Percentiles rank a stretch among this genome's conserved stretches.
These are phyloP conservation scores for Liolophura sinensis DNA, from an alignment of 1,140 invertebrate genomes.

Conservation along the genomic window DNA sequence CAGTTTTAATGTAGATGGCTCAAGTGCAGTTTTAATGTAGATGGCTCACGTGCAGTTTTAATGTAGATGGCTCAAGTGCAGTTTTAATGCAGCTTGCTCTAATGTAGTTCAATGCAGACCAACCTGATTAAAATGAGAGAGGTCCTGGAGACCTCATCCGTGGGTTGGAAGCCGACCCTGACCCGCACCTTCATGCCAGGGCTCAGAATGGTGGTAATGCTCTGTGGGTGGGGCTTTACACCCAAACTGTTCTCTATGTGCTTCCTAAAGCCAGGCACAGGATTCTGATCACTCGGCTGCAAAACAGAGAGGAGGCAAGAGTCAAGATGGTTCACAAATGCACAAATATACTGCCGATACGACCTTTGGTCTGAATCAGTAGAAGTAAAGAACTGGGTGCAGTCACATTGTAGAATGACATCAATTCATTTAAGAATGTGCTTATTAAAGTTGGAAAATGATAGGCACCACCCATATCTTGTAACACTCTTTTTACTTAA, in stretches of 20 bases:
- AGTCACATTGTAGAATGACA: too few species aligned
- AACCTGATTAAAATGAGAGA: slow-evolving; percentile 63
- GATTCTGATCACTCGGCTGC: slow-evolving; percentile 42
- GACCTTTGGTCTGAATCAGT: too few species aligned
- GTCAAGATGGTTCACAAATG: background rate
- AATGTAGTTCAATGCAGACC: slow-evolving; percentile 9
- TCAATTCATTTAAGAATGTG: too few species aligned
- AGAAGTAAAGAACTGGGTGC: too few species aligned
- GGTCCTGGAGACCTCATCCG: slow-evolving; percentile 60
- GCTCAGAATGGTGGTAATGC: slow-evolving; percentile 60
- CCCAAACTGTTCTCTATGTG: slow-evolving; percentile 58
- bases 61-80: background rate
- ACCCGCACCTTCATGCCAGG: slow-evolving; percentile 61
- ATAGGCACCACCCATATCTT: background rate
- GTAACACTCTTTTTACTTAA: background rate
- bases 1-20: background rate
- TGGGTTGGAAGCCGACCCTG: slow-evolving; percentile 62
- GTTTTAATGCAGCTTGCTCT: too few species aligned
- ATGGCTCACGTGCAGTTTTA: too few species aligned
- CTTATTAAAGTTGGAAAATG: too few species aligned
- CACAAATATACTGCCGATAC: background rate
- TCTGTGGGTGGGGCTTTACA: slow-evolving; percentile 54
- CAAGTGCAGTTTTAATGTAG: background rate
- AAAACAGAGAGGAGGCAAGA: slow-evolving; percentile 3
- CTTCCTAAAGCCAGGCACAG: slow-evolving; percentile 56